Evolutionary conservation across 2,113 vertebrate species (phyloP), one percentile per base, ranked within the genome.

Genomic region (Malaclemys terrapin): DNA sequence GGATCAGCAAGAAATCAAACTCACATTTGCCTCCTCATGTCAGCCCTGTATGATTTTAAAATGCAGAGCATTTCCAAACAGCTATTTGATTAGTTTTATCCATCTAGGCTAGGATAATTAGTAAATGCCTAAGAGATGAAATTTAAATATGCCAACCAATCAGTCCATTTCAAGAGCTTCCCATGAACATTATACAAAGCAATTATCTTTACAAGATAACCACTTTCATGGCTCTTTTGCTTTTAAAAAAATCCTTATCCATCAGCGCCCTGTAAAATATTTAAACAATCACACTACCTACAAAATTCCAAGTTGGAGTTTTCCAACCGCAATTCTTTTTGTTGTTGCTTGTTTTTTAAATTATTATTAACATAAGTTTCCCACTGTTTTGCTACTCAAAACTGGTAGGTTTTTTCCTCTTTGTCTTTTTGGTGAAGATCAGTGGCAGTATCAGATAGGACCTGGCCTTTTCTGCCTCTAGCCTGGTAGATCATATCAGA

Each of bases 101-200:
- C 96, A 98, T 91, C 92, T 57, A 92, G 82, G 91, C 94, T 93
- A 87, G 86, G 93, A 89, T 97, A 98, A 98, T 98, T 98, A 98
- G 89, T 94, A 97, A 97, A 98, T 90, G 97, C 97, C 97, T 97
- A 87, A 95, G 96, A 98, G 97, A 98, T 96, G 97, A 97, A 96
- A 98, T 97, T 98, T 98, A 98, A 98, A 98, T 96, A 97, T 90
- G 96, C 96, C 94, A 92, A 97, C 97, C 97, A 96, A 97, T 97
- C 96, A 91, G 86, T 76, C 94, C 95, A 89, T 95, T 94, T 95
- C 92, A 85, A 92, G 94, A 96, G 96, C 93, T 94, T 96, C 93
- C 92, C 90, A 82, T 72, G 96, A 98, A 97, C 95, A 89, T 95
- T 88, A 79, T 78, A 80, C 94, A 96, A 95, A 94, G 87, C 91